Evolutionary conservation across 2,888 invertebrate genomes (phyloP).

Genomic region (Patella ulyssiponensis): DNA sequence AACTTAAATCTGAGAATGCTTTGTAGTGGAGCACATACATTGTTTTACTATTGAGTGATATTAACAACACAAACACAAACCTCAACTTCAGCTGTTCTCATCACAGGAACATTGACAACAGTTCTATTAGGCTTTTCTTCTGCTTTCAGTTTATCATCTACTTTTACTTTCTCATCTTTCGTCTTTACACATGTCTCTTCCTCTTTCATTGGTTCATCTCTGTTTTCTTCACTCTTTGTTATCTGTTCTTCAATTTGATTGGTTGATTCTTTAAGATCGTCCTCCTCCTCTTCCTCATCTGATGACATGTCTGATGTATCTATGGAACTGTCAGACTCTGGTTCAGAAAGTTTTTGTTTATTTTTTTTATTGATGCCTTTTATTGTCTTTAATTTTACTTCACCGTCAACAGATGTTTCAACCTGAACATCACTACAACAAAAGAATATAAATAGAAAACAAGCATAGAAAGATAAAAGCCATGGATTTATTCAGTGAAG

Average conservation of each 20-base stretch:
- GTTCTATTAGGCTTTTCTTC: conserved; percentile 31
- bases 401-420: conserved; percentile 21
- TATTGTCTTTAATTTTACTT: conserved; percentile 31
- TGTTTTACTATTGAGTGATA: too few relatives aligned
- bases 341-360: conserved; percentile 35
- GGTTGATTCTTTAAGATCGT: conserved; percentile 21
- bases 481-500: conserved; percentile 20
- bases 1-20: too few relatives aligned
- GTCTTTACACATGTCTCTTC: conserved; percentile 41
- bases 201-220: conserved; percentile 21
- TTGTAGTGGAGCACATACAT: too few relatives aligned
- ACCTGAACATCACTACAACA: conserved; percentile 60
- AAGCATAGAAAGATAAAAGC: conserved; percentile 26
- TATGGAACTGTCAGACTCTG: conserved; percentile 47
- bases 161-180: conserved; percentile 36
- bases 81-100: conserved; percentile 18
- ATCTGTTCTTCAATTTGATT: conserved; percentile 19
- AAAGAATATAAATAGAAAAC: not conserved
- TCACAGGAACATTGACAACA: conserved; percentile 10
- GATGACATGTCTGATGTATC: conserved; percentile 64
- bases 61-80: not conserved
- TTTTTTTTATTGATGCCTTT: conserved; percentile 41
- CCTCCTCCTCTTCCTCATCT: conserved; percentile 57
- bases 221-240: not conserved
- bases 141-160: conserved; percentile 37